Conservation (phyloP, 1,140 invertebrate species). For the Pectinophora gossypiella region DNA sequence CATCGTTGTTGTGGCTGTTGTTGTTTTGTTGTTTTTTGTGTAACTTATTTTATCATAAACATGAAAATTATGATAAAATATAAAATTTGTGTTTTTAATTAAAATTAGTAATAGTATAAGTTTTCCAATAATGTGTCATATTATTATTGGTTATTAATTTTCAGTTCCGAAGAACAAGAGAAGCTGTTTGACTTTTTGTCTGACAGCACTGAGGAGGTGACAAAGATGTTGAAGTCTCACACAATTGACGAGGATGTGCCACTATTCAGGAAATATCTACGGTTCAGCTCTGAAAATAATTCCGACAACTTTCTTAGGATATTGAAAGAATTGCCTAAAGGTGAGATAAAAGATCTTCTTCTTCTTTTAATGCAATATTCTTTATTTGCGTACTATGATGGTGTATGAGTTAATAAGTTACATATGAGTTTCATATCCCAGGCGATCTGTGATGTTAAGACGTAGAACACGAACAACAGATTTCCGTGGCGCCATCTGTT, state of each 20-base stretch:
- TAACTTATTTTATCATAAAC: too few relatives aligned
- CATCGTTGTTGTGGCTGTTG: too few relatives aligned
- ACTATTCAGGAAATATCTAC: conserved; percentile 51
- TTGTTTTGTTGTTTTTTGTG: too few relatives aligned
- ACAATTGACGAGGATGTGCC: conserved; percentile 42
- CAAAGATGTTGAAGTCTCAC: conserved; percentile 26
- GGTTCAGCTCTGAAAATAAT: conserved; percentile 50
- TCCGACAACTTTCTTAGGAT: conserved; percentile 52
- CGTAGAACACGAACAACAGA: neutral
- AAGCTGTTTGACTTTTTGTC: conserved; percentile 34
- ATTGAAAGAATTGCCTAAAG: conserved; percentile 63
- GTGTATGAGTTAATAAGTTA: too few relatives aligned
- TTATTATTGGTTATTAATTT: too few relatives aligned
- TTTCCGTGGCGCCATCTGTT: neutral
- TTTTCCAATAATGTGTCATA: too few relatives aligned
- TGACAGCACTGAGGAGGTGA: conserved; percentile 17
- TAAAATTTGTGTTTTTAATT: too few relatives aligned
- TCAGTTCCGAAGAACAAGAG: conserved; percentile 43
- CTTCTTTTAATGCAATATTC: too few relatives aligned
- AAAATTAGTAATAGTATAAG: too few relatives aligned
- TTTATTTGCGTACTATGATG: too few relatives aligned
- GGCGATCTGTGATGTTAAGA: neutral
- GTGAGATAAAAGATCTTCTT: too few relatives aligned
- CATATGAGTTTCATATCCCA: conserved; percentile 4
- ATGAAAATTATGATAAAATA: too few relatives aligned